These are phyloP conservation scores for Chromoteleia sp. DNA, from an alignment of 2,888 invertebrate species.

Conservation along the genomic window DNA sequence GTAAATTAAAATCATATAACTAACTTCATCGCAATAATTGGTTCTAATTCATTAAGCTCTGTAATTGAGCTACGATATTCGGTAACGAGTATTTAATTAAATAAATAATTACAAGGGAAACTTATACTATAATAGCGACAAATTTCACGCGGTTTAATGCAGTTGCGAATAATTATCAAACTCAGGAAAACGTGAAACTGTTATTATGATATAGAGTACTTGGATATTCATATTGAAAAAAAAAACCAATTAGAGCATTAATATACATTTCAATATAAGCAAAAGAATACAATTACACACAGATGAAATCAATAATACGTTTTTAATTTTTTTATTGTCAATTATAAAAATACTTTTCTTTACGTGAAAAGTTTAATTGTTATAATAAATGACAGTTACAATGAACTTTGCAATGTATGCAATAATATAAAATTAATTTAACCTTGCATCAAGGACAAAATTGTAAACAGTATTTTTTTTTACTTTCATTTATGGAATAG, in stretches of 20 bases:
- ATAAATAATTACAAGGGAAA: neutral
- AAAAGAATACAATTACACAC: too few species aligned
- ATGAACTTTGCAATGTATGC: neutral
- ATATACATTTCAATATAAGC: too few species aligned
- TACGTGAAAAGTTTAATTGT: too few species aligned
- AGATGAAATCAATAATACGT: too few species aligned
- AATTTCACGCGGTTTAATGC: neutral
- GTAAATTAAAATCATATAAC: neutral
- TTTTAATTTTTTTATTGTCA: too few species aligned
- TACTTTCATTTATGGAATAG: slow-evolving; percentile 31
- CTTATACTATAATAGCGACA: neutral
- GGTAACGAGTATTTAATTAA: neutral
- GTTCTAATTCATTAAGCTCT: neutral
- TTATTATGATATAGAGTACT: neutral
- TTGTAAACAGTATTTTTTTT: slow-evolving; percentile 1
- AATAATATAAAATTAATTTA: slow-evolving; percentile 18
- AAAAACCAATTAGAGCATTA: neutral
- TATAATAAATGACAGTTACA: neutral
- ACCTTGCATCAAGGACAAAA: slow-evolving; percentile 1
- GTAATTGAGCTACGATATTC: neutral
- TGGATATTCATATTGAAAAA: neutral
- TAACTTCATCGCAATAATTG: neutral
- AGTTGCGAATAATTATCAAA: neutral
- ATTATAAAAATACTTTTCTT: too few species aligned
- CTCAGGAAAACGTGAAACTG: neutral